Evolutionary conservation across 2,113 vertebrate genomes (phyloP).

Genomic region (Rhinopomastus cyanomelas): DNA sequence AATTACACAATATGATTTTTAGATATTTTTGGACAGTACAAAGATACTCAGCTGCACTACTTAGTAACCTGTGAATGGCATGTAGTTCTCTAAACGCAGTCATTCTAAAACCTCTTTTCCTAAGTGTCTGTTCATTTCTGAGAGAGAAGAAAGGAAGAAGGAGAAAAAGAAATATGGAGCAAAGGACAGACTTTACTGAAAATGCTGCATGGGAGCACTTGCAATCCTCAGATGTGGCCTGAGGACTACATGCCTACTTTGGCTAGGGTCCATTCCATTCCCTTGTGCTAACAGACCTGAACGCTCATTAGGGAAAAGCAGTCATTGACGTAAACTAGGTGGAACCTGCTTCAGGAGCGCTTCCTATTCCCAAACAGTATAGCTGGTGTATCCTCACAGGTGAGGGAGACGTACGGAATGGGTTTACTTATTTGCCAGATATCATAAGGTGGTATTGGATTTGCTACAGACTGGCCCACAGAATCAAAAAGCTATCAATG

Average conservation of each 20-base stretch:
- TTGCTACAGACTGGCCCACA: neutral
- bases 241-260: neutral
- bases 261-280: neutral
- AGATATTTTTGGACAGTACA: neutral
- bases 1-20: neutral
- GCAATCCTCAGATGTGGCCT: neutral
- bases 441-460: neutral
- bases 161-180: neutral
- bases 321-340: neutral
- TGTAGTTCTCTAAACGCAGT: constrained; percentile 8
- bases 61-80: neutral
- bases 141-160: neutral
- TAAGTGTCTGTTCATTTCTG: neutral
- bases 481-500: neutral
- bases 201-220: neutral
- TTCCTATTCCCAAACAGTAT: neutral
- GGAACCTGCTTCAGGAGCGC: neutral
- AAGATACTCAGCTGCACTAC: neutral
- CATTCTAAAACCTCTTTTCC: neutral
- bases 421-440: neutral
- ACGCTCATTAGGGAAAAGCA: neutral
- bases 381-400: neutral
- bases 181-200: neutral
- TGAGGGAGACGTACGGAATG: neutral
- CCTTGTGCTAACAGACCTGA: neutral